phyloP scores from a whole-genome alignment of 2,888 invertebrate genomes.

The Aricia artaxerxes region DNA sequence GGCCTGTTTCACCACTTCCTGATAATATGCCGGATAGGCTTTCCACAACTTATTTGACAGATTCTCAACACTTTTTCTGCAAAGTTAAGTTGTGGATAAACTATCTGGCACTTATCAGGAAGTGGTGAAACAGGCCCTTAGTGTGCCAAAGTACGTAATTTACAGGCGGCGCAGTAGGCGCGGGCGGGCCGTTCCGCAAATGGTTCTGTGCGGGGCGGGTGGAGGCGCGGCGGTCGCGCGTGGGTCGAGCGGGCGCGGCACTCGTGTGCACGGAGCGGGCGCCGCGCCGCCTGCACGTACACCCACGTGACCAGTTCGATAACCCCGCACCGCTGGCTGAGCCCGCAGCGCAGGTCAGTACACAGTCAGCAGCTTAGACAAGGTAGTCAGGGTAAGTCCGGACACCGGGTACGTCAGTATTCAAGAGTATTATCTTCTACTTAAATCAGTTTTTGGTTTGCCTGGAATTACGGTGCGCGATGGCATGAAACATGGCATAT shows the following conservation, averaged over 20 bases:
- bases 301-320: slow-evolving; percentile 95
- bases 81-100: no score
- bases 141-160: background rate
- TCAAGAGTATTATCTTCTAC: no score
- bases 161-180: slow-evolving; percentile 85
- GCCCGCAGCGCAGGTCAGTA: slow-evolving; percentile 41
- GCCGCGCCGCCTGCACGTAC: slow-evolving; percentile 89
- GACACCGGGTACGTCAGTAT: background rate
- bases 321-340: slow-evolving; percentile 77
- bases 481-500: no score
- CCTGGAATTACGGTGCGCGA: no score
- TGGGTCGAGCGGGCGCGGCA: slow-evolving; percentile 63
- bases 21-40: no score
- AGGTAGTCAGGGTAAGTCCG: no score
- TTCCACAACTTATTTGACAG: no score
- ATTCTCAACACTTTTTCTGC: no score
- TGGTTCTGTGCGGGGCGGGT: slow-evolving; percentile 92
- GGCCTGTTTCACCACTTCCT: no score
- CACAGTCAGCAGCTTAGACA: no score
- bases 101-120: no score
- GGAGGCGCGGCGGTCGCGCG: slow-evolving; percentile 53
- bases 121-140: background rate
- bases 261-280: slow-evolving; percentile 87
- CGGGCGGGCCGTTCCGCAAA: slow-evolving; percentile 92
- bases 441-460: no score